phyloP scores from a whole-genome alignment of 2,113 vertebrate genomes.

The Emydura subglobosa region DNA sequence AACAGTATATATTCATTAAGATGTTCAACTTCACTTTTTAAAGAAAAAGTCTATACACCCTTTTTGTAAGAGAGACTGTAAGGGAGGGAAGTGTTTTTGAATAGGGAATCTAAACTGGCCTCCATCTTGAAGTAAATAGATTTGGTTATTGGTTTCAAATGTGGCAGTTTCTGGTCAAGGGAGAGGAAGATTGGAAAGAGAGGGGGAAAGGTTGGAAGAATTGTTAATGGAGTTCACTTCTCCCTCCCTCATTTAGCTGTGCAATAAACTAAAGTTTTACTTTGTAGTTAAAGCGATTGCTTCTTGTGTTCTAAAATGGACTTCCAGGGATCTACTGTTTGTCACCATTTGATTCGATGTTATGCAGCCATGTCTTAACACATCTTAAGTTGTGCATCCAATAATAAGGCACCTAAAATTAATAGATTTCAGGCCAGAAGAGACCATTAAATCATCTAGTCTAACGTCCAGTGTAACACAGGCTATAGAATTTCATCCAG shows the following conservation, averaged over 20 bases:
- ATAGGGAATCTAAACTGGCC: rapidly evolving
- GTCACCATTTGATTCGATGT: background rate
- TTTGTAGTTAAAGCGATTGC: rapidly evolving
- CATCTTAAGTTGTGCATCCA: background rate
- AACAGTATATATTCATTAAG: background rate
- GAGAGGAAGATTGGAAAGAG: background rate
- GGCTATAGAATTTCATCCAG: background rate
- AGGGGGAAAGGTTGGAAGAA: background rate
- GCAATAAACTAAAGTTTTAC: background rate
- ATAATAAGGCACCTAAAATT: background rate
- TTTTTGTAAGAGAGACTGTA: background rate
- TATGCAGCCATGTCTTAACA: background rate
- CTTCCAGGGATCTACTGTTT: background rate
- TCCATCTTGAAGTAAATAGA: background rate
- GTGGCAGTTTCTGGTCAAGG: rapidly evolving
- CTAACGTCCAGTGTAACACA: rapidly evolving
- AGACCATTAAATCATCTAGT: background rate
- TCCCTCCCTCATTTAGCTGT: background rate
- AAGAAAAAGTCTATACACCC: background rate
- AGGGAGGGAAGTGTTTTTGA: background rate
- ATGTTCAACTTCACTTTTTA: background rate
- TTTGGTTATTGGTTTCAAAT: background rate
- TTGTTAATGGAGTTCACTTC: background rate
- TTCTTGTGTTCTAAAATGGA: background rate
- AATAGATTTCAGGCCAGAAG: background rate